Conservation (phyloP, 2,888 invertebrate genomes). For the Ethmia dodecea region DNA sequence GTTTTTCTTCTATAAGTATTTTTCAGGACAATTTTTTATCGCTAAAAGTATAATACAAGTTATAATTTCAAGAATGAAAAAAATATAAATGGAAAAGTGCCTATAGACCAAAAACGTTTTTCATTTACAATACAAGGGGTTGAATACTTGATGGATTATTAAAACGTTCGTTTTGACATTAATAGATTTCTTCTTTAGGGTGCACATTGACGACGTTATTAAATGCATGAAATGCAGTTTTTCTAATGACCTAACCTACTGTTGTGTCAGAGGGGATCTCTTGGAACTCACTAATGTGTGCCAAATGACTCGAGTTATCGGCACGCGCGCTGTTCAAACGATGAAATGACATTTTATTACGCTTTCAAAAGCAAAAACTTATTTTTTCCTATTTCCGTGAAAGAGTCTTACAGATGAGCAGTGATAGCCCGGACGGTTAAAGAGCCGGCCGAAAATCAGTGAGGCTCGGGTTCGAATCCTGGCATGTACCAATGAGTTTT, state of each 20-base stretch:
- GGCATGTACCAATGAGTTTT: too few species aligned
- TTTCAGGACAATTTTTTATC: too few species aligned
- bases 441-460: too few species aligned
- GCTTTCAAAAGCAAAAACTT: too few species aligned
- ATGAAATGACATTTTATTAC: constrained; percentile 9
- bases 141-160: constrained; percentile 55
- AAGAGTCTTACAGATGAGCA: too few species aligned
- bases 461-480: too few species aligned
- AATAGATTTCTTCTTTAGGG: constrained; percentile 66
- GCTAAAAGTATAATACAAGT: too few species aligned
- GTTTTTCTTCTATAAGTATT: too few species aligned
- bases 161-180: constrained; percentile 59
- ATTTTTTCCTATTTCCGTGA: too few species aligned
- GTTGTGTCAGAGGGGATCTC: constrained; percentile 23
- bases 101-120: constrained; percentile 19
- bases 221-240: constrained; percentile 74
- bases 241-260: constrained; percentile 53
- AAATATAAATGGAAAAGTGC: too few species aligned
- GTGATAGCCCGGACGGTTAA: too few species aligned
- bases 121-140: constrained; percentile 34
- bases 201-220: constrained; percentile 61
- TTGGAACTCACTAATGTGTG: constrained; percentile 39
- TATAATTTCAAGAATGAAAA: too few species aligned
- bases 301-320: constrained; percentile 50
- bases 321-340: constrained; percentile 23